Evolutionary conservation across 1,140 invertebrate genomes (phyloP), one percentile per base, ranked within the genome.

Genomic region (Sipha flava): DNA sequence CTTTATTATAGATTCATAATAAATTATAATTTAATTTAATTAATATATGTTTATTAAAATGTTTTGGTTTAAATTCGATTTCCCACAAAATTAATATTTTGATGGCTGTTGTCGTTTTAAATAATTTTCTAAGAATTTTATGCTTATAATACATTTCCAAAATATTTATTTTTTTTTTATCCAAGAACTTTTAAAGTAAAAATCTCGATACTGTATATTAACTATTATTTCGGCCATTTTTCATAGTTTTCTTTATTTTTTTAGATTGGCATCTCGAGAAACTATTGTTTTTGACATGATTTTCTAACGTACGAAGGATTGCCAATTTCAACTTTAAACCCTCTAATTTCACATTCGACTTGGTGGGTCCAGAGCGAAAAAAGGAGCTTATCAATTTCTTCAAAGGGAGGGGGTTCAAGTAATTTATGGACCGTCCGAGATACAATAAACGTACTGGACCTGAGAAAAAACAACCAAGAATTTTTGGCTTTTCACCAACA

Each of bases 401-500:
- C 37, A 23, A 34, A 26, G 34, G 52, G 10, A 31, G 21, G 2
- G n/a, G 7, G 73, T n/a, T n/a, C 16, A 14, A 59, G 59, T 77
- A 77, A 77, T 77, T 40, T 77, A 77, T 77, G 73, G 14, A 77
- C 52, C 21, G 18, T 77, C 52, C 73, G 52, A 40, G 73, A 43
- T 77, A 77, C 49, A 77, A 77, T 77, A 77, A 77, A 77, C 73
- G 73, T 47, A 77, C 49, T 47, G 14, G 52, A 59, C 73, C 52
- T 7, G 31, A 57, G 72, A 77, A 77, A 77, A 77, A 77, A 77
- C 73, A 59, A 77, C 73, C 52, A 16, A 16, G 34, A 77, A 59
- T 77, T 77, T 77, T 77, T 77, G 73, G 73, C 73, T 77, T 77
- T 77, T 77, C 73, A 77, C 73, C 73, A 77, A 77, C 52, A 47